Evolutionary conservation across 2,888 invertebrate genomes (phyloP), one percentile per base, ranked within the genome.

Genomic region (Sinhomidia bicolor): DNA sequence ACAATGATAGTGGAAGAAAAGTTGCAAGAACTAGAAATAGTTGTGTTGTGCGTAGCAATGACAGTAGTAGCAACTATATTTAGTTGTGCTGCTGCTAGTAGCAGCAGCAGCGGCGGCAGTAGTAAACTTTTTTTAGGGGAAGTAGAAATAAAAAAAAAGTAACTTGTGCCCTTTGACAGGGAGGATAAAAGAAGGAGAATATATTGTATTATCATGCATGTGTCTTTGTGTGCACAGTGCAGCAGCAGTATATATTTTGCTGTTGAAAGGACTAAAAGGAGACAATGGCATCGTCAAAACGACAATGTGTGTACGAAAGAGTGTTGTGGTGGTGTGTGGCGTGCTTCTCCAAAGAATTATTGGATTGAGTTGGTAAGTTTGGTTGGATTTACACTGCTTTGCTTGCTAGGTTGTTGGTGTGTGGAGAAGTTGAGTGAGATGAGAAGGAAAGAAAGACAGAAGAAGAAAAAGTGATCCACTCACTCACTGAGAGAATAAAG

Each of bases 111-210:
- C 41, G 7, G 36, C 36, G 7, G 3, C 36, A 36, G 36, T 36
- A 36, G 36, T 36, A 36, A 36, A 36, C 36, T 36, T 36, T 36
- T 51, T 78, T 78, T 78, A n/a, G n/a, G 62, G 57, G 44, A 26
- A 81, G 65, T 44, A 44, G 47, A 14, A 81, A 44, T 36, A 20
- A 81, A 32, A 81, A 65, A 29, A 81, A 47, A 71, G 71, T 62
- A 83, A 81, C 81, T 81, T 65, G 65, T 83, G 83, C 83, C 62
- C 83, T 83, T 83, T 83, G 83, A 83, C 83, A 83, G 83, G 44
- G 41, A 29, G 54, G 41, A 82, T 51, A 68, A 82, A 83, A 41
- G 71, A 71, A 68, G 26, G 29, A n/a, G 57, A 54, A 83, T 44
- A 65, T 29, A 65, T 41, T 23, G 23, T 41, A 80, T 23, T 41